phyloP scores from a whole-genome alignment of 2,888 invertebrate genomes.

The Quadroppia sp. region DNA sequence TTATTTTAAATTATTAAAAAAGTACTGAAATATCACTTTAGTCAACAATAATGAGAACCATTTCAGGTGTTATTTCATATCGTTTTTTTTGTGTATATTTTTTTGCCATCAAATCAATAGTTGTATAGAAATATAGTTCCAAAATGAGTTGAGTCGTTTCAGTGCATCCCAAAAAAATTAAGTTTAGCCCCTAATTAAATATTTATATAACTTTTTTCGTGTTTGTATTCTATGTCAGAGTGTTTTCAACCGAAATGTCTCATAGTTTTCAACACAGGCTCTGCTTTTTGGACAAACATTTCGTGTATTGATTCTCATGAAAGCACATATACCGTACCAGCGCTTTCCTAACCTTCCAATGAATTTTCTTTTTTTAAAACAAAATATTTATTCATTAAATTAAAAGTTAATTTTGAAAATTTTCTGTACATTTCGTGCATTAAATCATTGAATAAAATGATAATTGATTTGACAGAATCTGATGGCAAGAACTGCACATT shows the following conservation, averaged over 20 bases:
- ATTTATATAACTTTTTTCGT: conserved; percentile 14
- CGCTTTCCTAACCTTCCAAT: neutral
- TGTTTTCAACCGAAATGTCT: neutral
- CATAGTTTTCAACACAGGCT: neutral
- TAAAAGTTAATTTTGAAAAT: conserved; percentile 6
- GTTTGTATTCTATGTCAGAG: neutral
- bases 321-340: neutral
- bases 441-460: neutral
- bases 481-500: neutral
- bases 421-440: neutral
- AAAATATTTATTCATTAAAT: neutral
- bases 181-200: neutral
- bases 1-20: too few relatives aligned
- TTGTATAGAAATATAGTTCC: neutral
- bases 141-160: neutral
- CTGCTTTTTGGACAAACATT: conserved; percentile 1
- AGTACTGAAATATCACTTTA: neutral
- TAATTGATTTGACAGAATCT: conserved; percentile 15
- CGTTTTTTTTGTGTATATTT: neutral
- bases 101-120: neutral
- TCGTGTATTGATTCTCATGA: neutral
- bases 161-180: neutral
- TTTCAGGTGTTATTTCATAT: neutral
- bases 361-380: neutral
- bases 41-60: conserved; percentile 5